phyloP scores from a whole-genome alignment of 2,797 vertebrate genomes.

The Paramormyrops hopkinsi region DNA sequence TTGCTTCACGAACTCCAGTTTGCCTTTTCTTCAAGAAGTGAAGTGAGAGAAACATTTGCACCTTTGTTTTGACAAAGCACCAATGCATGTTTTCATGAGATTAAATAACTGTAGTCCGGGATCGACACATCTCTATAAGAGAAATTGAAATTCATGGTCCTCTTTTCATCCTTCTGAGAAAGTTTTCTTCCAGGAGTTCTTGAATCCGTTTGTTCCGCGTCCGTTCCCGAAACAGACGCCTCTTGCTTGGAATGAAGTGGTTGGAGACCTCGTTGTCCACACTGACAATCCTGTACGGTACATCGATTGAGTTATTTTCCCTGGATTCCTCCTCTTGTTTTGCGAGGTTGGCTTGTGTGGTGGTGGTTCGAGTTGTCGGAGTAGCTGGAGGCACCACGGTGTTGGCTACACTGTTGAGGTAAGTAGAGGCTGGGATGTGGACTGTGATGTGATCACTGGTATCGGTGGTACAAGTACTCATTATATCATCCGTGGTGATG shows the following conservation, averaged over 20 bases:
- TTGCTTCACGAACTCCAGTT: constrained; percentile 37
- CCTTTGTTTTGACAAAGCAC: constrained; percentile 27
- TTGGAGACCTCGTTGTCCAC: constrained; percentile 68
- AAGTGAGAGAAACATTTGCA: constrained; percentile 21
- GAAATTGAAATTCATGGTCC: constrained; percentile 52
- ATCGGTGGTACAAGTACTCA: constrained; percentile 33
- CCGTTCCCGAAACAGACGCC: constrained; percentile 69
- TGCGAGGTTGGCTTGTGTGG: constrained; percentile 25
- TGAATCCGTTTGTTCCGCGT: constrained; percentile 93
- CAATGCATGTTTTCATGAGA: constrained; percentile 29
- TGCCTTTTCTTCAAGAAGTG: constrained; percentile 30
- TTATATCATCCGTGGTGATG: constrained; percentile 11
- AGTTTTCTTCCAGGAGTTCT: constrained; percentile 83
- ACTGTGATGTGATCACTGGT: constrained; percentile 41
- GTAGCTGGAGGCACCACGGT: constrained; percentile 35
- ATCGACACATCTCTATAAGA: constrained; percentile 56
- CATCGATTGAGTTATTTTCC: constrained; percentile 76
- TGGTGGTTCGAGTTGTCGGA: background rate
- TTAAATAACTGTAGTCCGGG: constrained; percentile 21
- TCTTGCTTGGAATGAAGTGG: constrained; percentile 75
- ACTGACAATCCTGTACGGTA: constrained; percentile 56
- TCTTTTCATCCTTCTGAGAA: constrained; percentile 70
- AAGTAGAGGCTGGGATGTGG: constrained; percentile 33
- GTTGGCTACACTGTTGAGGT: constrained; percentile 57
- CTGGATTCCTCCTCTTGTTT: constrained; percentile 59